Conservation (phyloP, 2,888 invertebrate species). For the Neoscelio sp. region DNA sequence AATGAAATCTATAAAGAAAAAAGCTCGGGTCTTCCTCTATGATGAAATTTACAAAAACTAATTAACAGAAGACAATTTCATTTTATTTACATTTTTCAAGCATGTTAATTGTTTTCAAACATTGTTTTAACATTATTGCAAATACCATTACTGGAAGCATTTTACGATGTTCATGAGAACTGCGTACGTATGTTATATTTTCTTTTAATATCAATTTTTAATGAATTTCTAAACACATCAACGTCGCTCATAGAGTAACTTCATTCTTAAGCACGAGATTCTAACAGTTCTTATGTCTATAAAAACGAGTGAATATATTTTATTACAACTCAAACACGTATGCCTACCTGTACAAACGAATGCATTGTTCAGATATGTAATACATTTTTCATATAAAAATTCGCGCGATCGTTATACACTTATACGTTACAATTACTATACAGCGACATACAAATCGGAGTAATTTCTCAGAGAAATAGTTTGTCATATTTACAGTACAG, state of each 20-base stretch:
- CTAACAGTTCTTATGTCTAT: not conserved
- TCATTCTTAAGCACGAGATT: slow-evolving; percentile 8
- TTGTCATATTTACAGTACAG: not conserved
- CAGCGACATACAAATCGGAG: no score
- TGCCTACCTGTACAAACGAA: slow-evolving; percentile 13
- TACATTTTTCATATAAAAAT: slow-evolving; percentile 27
- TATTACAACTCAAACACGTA: slow-evolving; percentile 15
- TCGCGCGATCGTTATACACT: slow-evolving; percentile 1
- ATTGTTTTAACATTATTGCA: no score
- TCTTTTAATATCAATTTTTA: no score
- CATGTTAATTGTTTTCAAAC: no score
- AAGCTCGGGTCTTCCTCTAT: no score
- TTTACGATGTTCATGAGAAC: not conserved
- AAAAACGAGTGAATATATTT: slow-evolving; percentile 6
- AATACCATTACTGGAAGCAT: slow-evolving; percentile 10
- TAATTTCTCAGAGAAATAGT: no score
- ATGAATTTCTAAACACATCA: slow-evolving; percentile 7
- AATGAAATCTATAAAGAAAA: no score
- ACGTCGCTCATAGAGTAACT: not conserved
- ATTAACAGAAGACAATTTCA: no score
- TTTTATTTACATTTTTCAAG: no score
- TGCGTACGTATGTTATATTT: not conserved
- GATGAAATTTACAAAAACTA: no score
- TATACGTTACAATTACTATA: slow-evolving; percentile 3
- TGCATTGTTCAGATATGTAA: slow-evolving; percentile 19